phyloP scores from a whole-genome alignment of 1,140 invertebrate species.

The Hypothenemus hampei region DNA sequence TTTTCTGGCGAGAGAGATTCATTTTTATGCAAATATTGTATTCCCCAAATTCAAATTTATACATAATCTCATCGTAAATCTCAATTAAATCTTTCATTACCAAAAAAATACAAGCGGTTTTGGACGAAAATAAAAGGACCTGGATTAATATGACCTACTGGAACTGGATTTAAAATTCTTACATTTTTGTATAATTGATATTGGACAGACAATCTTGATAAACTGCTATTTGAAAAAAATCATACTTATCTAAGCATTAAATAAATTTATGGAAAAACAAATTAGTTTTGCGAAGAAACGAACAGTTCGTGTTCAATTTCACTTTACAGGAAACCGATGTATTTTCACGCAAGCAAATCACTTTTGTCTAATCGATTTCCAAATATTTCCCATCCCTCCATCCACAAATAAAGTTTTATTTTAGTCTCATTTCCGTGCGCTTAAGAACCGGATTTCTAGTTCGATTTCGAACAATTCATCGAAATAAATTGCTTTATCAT shows the following conservation, averaged over 20 bases:
- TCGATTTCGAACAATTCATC: slow-evolving; percentile 3
- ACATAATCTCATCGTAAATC: neutral
- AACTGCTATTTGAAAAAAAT: neutral
- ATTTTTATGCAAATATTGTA: slow-evolving; percentile 3
- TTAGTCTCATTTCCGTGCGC: too few relatives aligned
- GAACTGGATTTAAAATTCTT: neutral
- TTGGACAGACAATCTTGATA: neutral
- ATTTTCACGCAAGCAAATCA: slow-evolving; percentile 1
- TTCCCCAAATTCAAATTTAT: slow-evolving; percentile 1
- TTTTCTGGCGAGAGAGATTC: slow-evolving; percentile 1
- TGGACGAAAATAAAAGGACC: too few relatives aligned
- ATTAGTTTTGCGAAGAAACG: neutral
- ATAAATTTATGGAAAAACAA: neutral
- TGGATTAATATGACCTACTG: neutral
- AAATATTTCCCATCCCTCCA: slow-evolving; percentile 1
- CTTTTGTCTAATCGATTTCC: slow-evolving; percentile 6
- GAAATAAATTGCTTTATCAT: slow-evolving; percentile 17
- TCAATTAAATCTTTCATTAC: slow-evolving; percentile 2
- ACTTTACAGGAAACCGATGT: neutral
- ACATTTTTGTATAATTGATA: too few relatives aligned
- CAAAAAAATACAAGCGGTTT: neutral
- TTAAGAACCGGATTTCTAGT: slow-evolving; percentile 7
- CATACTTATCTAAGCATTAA: neutral
- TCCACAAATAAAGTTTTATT: neutral
- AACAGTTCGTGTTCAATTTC: slow-evolving; percentile 1